Evolutionary conservation across 2,113 vertebrate genomes (phyloP).

Genomic region (Oophaga pumilio): DNA sequence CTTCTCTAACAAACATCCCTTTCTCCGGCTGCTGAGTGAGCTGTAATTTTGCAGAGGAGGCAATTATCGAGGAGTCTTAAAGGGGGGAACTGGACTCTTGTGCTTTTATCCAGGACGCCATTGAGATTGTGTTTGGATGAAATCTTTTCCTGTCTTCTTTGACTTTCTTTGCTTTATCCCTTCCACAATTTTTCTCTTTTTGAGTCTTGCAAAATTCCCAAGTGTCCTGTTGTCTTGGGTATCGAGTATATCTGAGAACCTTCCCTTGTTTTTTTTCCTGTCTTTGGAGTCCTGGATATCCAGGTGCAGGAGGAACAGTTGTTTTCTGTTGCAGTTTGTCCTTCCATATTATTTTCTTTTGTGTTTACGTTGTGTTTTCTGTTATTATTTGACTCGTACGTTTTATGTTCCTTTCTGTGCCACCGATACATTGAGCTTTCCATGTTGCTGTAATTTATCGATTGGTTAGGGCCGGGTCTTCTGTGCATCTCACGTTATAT

Average conservation of each 20-base stretch:
- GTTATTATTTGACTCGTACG: not conserved
- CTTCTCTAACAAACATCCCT: constrained; percentile 30
- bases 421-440: not conserved
- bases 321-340: not conserved
- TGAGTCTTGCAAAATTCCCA: not conserved
- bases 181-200: not conserved
- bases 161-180: not conserved
- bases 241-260: not conserved
- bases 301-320: constrained; percentile 1
- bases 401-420: not conserved
- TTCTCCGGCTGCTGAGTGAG: constrained; percentile 30
- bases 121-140: not conserved
- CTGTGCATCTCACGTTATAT: constrained; percentile 3
- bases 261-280: not conserved
- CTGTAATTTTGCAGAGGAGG: constrained; percentile 35
- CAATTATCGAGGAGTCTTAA: constrained; percentile 46
- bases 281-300: not conserved
- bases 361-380: not conserved
- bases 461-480: not conserved
- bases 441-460: constrained; percentile 1
- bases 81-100: not conserved
- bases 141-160: not conserved
- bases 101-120: constrained; percentile 4
- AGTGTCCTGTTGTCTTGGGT: not conserved
- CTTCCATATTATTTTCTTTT: too few species aligned